Evolutionary conservation across 1,140 invertebrate species (phyloP), one percentile per base, ranked within the genome.

Genomic region (Acromyrmex echinatior): DNA sequence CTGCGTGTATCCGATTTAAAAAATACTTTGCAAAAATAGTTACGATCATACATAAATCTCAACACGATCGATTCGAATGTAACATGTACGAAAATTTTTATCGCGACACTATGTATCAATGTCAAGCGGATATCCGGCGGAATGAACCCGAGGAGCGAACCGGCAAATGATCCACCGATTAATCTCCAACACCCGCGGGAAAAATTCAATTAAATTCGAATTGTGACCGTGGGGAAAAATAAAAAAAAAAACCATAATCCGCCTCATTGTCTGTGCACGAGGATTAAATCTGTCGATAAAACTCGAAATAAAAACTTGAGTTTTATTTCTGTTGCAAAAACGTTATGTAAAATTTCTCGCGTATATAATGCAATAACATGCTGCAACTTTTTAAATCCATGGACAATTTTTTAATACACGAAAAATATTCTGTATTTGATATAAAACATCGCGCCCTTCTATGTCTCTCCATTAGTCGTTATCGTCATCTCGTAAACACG

Each of bases 191-290:
- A 56, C 71, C 68, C 86, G 51, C 49, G 80, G 70, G 68, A 84
- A 70, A 82, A 66, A 84, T 86, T 88, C 87, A 88, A 88, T 88
- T 88, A 88, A 88, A 88, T 78, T 68, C 81, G 87, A 86, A 88
- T 88, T 71, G 73, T 53, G 74, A 77, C 56, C 49, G 82, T 53
- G 58, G 65, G 66, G 63, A 62, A 28, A 31, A n/a, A 73, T 21
- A 66, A 68, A 45, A 70, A 65, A 25, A 25, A 56, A 77, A 56
- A 70, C 9, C 31, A 62, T 74, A 84, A 84, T 84, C 70, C 56
- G 53, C 58, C 45, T 84, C 39, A 84, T 84, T 84, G 56, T 84
- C 70, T 74, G 56, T 18, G 70, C 51, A n/a, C 25, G 49, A 49
- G 56, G 39, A 84, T 84, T 84, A 84, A 84, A 84, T 21, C 70